Evolutionary conservation across 1,140 invertebrate species (phyloP).

Genomic region (Drosophila navojoa): DNA sequence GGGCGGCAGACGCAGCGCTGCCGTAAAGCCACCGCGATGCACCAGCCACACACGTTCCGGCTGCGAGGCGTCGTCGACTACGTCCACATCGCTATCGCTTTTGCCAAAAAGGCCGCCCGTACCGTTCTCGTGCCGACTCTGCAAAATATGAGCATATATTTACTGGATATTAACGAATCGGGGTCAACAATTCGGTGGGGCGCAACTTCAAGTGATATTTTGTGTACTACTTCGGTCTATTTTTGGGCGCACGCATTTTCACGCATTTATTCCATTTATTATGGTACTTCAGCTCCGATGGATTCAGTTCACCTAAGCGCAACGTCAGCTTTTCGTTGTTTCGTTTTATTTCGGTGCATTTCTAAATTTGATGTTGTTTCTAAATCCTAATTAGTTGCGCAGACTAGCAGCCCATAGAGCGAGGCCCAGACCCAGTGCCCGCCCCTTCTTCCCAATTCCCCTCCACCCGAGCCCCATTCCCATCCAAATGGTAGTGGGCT

Average conservation of each 20-base stretch:
- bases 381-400: slow-evolving; percentile 78
- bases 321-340: slow-evolving; percentile 27
- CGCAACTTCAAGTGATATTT: slow-evolving; percentile 68
- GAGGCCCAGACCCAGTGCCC: background rate
- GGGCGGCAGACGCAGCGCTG: slow-evolving; percentile 87
- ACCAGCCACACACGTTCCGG: slow-evolving; percentile 91
- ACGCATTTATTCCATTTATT: slow-evolving; percentile 81
- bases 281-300: slow-evolving; percentile 39
- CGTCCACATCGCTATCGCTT: slow-evolving; percentile 87
- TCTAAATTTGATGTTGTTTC: slow-evolving; percentile 79
- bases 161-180: slow-evolving; percentile 52
- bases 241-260: slow-evolving; percentile 66
- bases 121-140: slow-evolving; percentile 86
- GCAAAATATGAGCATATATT: slow-evolving; percentile 40
- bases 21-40: slow-evolving; percentile 94
- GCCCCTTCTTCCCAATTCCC: background rate
- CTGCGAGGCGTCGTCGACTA: slow-evolving; percentile 88
- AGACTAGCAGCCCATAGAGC: slow-evolving; percentile 41
- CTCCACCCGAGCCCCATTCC: slow-evolving; percentile 1
- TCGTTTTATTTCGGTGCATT: slow-evolving; percentile 68
- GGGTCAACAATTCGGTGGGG: slow-evolving; percentile 68
- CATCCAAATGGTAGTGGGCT: slow-evolving; percentile 69
- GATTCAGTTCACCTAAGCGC: slow-evolving; percentile 47
- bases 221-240: slow-evolving; percentile 12
- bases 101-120: slow-evolving; percentile 46